Base-by-base conservation (phyloP, 2,113 vertebrate genomes). In the Scortum barcoo region DNA sequence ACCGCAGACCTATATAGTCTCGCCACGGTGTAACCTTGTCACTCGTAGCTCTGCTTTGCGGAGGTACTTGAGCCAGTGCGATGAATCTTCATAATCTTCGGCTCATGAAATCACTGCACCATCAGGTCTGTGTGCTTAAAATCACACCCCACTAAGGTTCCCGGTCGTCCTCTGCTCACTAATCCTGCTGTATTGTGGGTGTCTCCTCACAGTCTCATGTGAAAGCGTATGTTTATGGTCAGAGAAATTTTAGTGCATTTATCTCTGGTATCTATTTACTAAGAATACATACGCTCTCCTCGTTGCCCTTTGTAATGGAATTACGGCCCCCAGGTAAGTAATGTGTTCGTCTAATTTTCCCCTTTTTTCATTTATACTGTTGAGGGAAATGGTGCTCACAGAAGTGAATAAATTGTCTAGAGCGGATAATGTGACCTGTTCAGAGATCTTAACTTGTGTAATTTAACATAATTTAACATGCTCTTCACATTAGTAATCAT, bases 231-330 rank as follows among this genome's bases (percentile, higher is more conserved):
- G 80, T 69, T 91, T 72, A 63, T 33, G 62, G 61, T 86, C 86
- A 88, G 86, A 89, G 70, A 4, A 36, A 36, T 36, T 36, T 36
- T 36, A 36, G 89, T 76, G 48, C 82, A 84, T 90, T 89, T 83
- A 92, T 90, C 72, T 57, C 33, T 57, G 30, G n/a, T 88, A 83
- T 91, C 53, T 78, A 92, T 88, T 88, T 70, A 33, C 58, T 30
- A 54, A 85, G 74, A 92, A 86, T 91, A 88, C 66, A 57, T n/a
- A n/a, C 71, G 36, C 54, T 86, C 62, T 48, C 40, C 89, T 92
- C 73, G 69, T 89, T 83, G 76, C 89, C 62, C 75, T 80, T 68
- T 71, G 57, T 86, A 87, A 90, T 93, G 74, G 86, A 90, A 85
- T 89, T 83, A 87, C 86, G 78, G 78, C 72, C 65, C 63, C 70